These are phyloP conservation scores for Monopis laevigella DNA, from an alignment of 2,888 invertebrate species.

Conservation along the genomic window DNA sequence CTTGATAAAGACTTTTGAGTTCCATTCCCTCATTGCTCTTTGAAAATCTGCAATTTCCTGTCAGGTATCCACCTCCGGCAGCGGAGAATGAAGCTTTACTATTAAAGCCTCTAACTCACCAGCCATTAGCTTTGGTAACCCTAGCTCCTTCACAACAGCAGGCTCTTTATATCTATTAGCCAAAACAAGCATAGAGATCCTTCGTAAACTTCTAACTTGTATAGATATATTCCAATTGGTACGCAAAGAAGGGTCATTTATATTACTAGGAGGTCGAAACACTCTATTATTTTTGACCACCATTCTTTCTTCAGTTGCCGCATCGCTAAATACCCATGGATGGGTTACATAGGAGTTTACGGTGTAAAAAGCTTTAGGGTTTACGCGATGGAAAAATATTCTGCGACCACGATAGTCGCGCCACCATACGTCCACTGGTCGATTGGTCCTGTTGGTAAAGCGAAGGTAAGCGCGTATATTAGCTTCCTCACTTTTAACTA, in stretches of 20 bases:
- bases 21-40: too few relatives aligned
- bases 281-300: constrained; percentile 62
- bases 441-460: constrained; percentile 39
- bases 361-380: constrained; percentile 63
- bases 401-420: constrained; percentile 75
- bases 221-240: constrained; percentile 62
- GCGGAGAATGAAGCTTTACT: neutral
- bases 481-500: constrained; percentile 41
- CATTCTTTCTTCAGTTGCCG: constrained; percentile 71
- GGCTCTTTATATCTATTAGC: constrained; percentile 37
- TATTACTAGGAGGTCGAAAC: constrained; percentile 46
- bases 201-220: constrained; percentile 55
- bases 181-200: constrained; percentile 48
- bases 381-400: constrained; percentile 69
- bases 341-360: constrained; percentile 83
- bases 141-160: constrained; percentile 36
- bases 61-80: neutral
- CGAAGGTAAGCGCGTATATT: constrained; percentile 34
- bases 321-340: constrained; percentile 85
- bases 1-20: too few relatives aligned
- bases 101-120: constrained; percentile 36
- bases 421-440: constrained; percentile 76
- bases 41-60: too few relatives aligned
- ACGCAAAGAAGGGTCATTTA: constrained; percentile 37
- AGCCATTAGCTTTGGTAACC: constrained; percentile 45